Evolutionary conservation across 2,113 vertebrate species (phyloP).

Genomic region (Pseudopodoces humilis): DNA sequence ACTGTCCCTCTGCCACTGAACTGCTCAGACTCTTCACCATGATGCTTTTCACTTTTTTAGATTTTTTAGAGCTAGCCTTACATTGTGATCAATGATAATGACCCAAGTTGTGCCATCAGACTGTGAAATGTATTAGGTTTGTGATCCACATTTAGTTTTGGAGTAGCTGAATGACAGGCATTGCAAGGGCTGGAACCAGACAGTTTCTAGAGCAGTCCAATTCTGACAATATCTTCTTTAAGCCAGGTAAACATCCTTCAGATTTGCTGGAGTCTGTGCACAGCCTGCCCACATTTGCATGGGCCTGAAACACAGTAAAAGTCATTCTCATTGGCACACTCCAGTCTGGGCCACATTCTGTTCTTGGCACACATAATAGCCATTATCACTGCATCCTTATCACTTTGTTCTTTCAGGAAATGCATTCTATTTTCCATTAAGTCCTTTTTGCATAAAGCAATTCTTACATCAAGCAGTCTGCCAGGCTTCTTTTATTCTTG

Average conservation of each 20-base stretch:
- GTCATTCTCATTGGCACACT: neutral
- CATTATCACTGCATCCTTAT: conserved; percentile 17
- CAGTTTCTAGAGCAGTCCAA: neutral
- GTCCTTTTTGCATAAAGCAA: neutral
- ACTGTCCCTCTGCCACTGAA: neutral
- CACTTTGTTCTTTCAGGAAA: conserved; percentile 26
- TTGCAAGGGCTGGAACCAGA: neutral
- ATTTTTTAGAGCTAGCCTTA: neutral
- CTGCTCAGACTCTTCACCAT: neutral
- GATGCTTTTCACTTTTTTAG: neutral
- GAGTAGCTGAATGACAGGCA: neutral
- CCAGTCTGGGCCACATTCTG: neutral
- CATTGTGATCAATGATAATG: neutral
- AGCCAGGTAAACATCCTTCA: neutral
- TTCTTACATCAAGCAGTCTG: neutral
- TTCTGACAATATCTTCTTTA: neutral
- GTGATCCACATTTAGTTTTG: neutral
- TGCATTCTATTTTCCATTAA: conserved; percentile 18
- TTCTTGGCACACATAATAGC: conserved; percentile 1
- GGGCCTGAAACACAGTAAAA: neutral
- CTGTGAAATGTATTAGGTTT: neutral
- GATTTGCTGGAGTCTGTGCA: neutral
- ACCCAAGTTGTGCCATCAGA: neutral
- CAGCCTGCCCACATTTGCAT: neutral
- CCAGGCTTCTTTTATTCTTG: neutral